Evolutionary conservation across 2,797 vertebrate genomes (phyloP).

Genomic region (Malacoctenus gilli): DNA sequence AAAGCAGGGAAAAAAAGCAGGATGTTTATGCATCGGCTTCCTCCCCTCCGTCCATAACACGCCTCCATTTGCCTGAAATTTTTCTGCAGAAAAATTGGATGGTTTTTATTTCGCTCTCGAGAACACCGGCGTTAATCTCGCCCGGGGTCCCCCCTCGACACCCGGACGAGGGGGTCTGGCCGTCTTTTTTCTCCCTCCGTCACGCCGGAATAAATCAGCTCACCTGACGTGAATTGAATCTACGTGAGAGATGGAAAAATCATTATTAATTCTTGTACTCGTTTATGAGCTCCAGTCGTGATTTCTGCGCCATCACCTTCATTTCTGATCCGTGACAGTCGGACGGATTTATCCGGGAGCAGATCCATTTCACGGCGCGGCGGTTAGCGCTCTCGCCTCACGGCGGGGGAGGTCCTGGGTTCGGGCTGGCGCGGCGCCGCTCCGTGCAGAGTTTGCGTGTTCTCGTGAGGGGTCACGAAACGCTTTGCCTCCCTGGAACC

Average conservation of each 20-base stretch:
- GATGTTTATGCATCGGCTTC: slow-evolving; percentile 47
- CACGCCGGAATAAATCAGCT: slow-evolving; percentile 37
- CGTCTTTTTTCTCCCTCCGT: too few species aligned
- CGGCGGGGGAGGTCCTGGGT: too few species aligned
- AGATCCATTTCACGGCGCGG: neutral
- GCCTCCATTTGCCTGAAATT: slow-evolving; percentile 62
- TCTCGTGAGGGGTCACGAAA: too few species aligned
- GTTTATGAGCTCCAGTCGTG: slow-evolving; percentile 28
- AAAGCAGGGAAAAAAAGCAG: slow-evolving; percentile 53
- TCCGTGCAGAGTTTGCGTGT: too few species aligned
- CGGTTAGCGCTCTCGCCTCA: too few species aligned
- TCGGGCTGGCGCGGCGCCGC: too few species aligned
- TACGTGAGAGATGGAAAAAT: slow-evolving; percentile 36
- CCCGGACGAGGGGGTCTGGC: slow-evolving; percentile 35
- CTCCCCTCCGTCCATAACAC: slow-evolving; percentile 36
- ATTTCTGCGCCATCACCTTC: slow-evolving; percentile 20
- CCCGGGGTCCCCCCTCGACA: slow-evolving; percentile 49
- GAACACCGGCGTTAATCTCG: slow-evolving; percentile 59
- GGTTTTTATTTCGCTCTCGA: slow-evolving; percentile 67
- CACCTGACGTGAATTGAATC: slow-evolving; percentile 42
- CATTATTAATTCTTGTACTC: slow-evolving; percentile 48
- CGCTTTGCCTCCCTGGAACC: too few species aligned
- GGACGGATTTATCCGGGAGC: slow-evolving; percentile 29
- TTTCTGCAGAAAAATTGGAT: slow-evolving; percentile 66
- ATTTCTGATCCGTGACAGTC: slow-evolving; percentile 30